Base-by-base conservation (phyloP, 2,113 vertebrate genomes). In the Emydocephalus ijimae region DNA sequence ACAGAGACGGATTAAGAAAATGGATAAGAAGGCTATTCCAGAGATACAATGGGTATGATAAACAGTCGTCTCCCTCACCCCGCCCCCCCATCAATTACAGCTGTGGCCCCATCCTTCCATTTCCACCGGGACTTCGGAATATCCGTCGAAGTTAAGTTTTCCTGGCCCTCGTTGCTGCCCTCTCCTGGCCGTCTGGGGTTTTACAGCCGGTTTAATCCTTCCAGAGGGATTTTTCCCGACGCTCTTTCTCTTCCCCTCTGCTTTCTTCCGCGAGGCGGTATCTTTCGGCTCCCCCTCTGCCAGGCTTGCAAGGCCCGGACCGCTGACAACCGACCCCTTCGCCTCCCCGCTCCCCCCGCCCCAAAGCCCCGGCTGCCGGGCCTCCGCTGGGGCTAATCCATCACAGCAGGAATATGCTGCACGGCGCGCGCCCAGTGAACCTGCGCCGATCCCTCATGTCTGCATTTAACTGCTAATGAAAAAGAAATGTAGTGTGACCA, bases 401-500 rank as follows among this genome's bases (percentile, higher is more conserved):
- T 97, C 95, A 92, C 87, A 5, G 15, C 52, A 1, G 94, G 92
- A 93, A 95, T 50, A 94, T 93, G 92, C 95, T 55, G 21, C 56
- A 0, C 10, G 0, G 94, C 95, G 92, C 95, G 97, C 0, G 85
- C 96, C 96, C 1, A 34, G 96, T 98, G 98, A 98, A 98, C 98
- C 97, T 85, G 64, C 87, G 59, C 95, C 95, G 94, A 98, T 98
- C 97, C 96, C 97, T 98, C 97, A 97, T 98, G 98, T 98, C 97
- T 91, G 88, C 98, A 97, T 97, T 98, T 98, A 98, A 98, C 57
- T 97, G 92, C 98, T 98, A 98, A 98, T 98, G 98, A 98, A 98
- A 98, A 98, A 97, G 96, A 98, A 98, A 98, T 98, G 98, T 97
- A 97, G 96, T 97, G 98, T 98, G 97, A 98, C 98, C 98, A 97